Base-by-base conservation (phyloP, 92 coral and sea anemone genomes). In the Porites cylindrica region DNA sequence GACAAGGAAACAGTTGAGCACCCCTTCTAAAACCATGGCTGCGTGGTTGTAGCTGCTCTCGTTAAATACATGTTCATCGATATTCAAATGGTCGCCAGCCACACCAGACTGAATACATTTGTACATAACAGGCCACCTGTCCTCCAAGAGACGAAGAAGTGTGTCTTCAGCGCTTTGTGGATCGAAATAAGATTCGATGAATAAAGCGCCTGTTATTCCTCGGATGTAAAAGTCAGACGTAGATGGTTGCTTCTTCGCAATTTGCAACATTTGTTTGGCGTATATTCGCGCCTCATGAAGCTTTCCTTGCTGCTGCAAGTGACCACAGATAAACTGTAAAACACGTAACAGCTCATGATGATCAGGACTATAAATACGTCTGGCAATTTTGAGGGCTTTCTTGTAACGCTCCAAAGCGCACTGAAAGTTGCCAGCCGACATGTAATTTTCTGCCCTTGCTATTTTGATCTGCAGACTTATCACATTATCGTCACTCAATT, bases 71-170 rank as follows among this genome's bases (percentile, higher is more conserved):
- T 2, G 50, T 32, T 13, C 3, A 14, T 1, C 18, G 19, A 47
- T 4, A 2, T 78, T 72, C n/a, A 65, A n/a, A 3, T 16, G 17
- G 13, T 13, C 18, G 47, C 50, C 61, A 12, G 18, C 19, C 5
- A 54, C 50, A 2, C 66, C 66, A 19, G n/a, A 13, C 16, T 2
- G 18, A 13, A 13, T 8, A 62, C 47, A 0, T n/a, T 9, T 47
- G 72, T 50, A 47, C 53, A 78, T 3, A 9, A 7, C 60, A 47
- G 82, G 82, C 82, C 82, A 78, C 1, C 72, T 78, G 7, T 78
- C 51, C 4, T 78, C 5, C 21, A 78, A 21, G 1, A 64, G 4
- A 10, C 13, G 32, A 1, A 78, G 60, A 1, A 78, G 82, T 17
- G n/a, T 19, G 2, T 9, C 5, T 6, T 78, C 72, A 2, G 82